These are phyloP conservation scores for Cephalopterus ornatus DNA, from an alignment of 2,113 vertebrate genomes.

Conservation along the genomic window DNA sequence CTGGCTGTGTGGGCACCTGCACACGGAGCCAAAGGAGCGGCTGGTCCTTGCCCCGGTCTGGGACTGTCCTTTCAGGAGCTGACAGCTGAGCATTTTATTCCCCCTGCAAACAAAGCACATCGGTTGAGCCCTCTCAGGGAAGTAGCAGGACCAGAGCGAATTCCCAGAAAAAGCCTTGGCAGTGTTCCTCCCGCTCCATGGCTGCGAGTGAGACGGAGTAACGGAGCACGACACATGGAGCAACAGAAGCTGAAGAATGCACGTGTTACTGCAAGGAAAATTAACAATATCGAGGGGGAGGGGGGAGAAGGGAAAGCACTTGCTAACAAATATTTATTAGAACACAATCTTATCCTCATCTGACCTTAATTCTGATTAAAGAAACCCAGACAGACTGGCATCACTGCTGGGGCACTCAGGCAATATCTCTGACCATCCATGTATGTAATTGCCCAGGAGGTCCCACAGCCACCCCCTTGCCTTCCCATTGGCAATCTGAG, in stretches of 20 bases:
- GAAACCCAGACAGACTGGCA: neutral
- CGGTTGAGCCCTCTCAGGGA: neutral
- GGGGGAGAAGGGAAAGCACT: neutral
- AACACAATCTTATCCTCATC: neutral
- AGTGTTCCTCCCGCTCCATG: neutral
- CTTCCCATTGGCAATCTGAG: neutral
- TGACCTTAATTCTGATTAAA: neutral
- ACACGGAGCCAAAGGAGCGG: neutral
- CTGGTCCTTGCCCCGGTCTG: neutral
- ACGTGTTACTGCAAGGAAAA: constrained; percentile 12
- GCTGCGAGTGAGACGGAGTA: neutral
- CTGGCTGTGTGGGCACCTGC: neutral
- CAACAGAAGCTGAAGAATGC: neutral
- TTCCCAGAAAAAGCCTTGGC: constrained; percentile 26
- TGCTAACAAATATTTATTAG: neutral
- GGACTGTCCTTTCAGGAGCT: neutral
- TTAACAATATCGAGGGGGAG: neutral
- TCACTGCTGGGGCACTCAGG: neutral
- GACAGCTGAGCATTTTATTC: neutral
- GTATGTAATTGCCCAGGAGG: neutral
- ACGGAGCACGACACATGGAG: constrained; percentile 21
- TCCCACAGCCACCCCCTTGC: neutral
- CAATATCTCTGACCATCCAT: neutral
- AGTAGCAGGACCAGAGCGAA: neutral
- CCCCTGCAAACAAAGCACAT: neutral